phyloP scores from a whole-genome alignment of 1,140 invertebrate species.

The Cotesia typhae region DNA sequence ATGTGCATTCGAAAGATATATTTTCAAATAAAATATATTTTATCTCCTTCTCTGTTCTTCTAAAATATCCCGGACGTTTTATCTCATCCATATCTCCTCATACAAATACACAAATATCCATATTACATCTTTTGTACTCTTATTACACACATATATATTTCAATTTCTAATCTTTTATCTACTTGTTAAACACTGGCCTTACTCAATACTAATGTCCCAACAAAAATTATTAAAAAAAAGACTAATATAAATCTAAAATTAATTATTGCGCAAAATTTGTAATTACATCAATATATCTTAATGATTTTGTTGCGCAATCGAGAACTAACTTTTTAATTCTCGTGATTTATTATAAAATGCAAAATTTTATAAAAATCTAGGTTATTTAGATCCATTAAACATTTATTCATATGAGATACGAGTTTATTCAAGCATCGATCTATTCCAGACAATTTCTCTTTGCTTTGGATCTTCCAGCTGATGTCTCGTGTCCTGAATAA shows the following conservation, averaged over 20 bases:
- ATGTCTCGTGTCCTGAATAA: conserved; percentile 18
- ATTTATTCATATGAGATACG: conserved; percentile 23
- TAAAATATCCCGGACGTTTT: not conserved
- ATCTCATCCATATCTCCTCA: not conserved
- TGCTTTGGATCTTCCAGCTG: conserved; percentile 2
- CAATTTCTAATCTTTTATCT: not conserved
- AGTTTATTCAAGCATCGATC: not conserved
- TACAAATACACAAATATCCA: not conserved
- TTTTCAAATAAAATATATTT: conserved; percentile 15
- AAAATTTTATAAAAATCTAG: not conserved
- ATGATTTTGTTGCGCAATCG: too few species aligned
- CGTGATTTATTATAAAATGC: too few species aligned
- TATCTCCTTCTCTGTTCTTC: too few species aligned
- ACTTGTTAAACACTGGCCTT: conserved; percentile 23
- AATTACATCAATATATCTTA: not conserved
- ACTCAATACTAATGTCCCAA: conserved; percentile 21
- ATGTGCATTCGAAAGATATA: conserved; percentile 27
- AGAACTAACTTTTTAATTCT: too few species aligned
- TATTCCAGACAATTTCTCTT: conserved; percentile 23
- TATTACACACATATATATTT: not conserved
- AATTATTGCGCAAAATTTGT: conserved; percentile 3
- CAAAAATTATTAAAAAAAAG: not conserved
- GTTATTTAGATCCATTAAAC: conserved; percentile 24
- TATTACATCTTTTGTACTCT: not conserved
- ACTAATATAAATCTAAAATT: not conserved